A percentile compares a stretch with the other conserved stretches of the same genome.
These are phyloP conservation scores for Mixornis gularis DNA, from an alignment of 2,113 vertebrate genomes.

Conservation along the genomic window DNA sequence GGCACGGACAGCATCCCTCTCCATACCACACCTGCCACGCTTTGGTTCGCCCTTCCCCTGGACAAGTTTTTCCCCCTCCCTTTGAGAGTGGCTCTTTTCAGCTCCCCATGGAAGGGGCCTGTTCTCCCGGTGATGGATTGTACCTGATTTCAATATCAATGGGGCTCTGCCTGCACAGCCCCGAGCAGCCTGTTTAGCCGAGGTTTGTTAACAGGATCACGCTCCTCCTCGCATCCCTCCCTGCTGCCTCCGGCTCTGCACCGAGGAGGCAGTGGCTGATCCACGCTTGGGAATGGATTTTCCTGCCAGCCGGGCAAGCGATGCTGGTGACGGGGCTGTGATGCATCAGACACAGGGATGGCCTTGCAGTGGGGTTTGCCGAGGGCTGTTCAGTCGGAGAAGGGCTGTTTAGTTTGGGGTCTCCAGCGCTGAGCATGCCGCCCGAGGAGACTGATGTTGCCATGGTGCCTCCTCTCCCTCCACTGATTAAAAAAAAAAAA, in stretches of 20 bases:
- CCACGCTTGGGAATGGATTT: not conserved
- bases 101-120: conserved; percentile 68
- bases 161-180: conserved; percentile 1
- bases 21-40: conserved; percentile 81
- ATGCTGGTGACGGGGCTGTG: not conserved
- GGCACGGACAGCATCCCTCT: conserved; percentile 1
- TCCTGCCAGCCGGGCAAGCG: not conserved
- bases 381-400: rapidly evolving
- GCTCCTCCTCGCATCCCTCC: conserved; percentile 31
- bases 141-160: conserved; percentile 83
- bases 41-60: conserved; percentile 67
- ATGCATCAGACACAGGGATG: not conserved
- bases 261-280: not conserved
- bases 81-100: conserved; percentile 70
- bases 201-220: conserved; percentile 75
- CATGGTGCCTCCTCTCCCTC: conserved; percentile 42
- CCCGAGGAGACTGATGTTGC: conserved; percentile 12
- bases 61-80: conserved; percentile 66
- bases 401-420: not conserved
- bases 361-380: not conserved
- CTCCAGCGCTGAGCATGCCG: not conserved
- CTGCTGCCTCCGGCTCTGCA: not conserved
- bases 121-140: conserved; percentile 74
- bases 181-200: conserved; percentile 42
- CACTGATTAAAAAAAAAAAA: not conserved